phyloP scores from a whole-genome alignment of 92 coral and sea anemone genomes.

The Zoanthus gigantus region DNA sequence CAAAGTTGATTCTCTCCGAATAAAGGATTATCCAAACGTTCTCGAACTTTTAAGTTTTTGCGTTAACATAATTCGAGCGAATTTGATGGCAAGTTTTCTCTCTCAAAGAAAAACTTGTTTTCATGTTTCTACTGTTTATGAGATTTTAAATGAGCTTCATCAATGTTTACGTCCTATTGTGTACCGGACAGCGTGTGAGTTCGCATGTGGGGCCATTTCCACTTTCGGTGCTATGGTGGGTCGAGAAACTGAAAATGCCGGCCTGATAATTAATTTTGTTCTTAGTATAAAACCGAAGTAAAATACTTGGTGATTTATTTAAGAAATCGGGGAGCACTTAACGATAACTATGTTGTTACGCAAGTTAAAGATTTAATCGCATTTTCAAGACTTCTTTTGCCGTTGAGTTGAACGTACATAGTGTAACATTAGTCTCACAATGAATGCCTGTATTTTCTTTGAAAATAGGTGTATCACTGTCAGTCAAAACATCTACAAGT shows the following conservation, averaged over 20 bases:
- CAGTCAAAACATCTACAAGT: slow-evolving; percentile 94
- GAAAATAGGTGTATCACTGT: slow-evolving; percentile 82
- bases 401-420: not conserved
- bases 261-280: not conserved
- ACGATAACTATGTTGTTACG: not conserved
- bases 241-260: slow-evolving; percentile 12
- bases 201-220: slow-evolving; percentile 18
- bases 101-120: not conserved
- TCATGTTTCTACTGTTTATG: not conserved
- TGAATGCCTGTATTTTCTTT: not conserved
- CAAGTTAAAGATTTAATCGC: not conserved
- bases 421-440: not conserved
- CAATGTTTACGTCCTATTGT: not conserved
- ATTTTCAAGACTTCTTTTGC: not conserved
- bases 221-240: slow-evolving; percentile 26
- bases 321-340: not conserved
- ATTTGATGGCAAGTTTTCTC: not conserved
- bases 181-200: not conserved
- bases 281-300: not conserved
- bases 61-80: not conserved
- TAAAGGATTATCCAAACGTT: not conserved
- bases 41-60: slow-evolving; percentile 24
- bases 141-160: not conserved
- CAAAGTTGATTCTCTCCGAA: not conserved
- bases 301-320: not conserved